Percentiles rank a stretch among this genome's conserved stretches.
These are phyloP conservation scores for Siniperca undulata DNA, from an alignment of 2,797 vertebrate genomes.

Conservation along the genomic window DNA sequence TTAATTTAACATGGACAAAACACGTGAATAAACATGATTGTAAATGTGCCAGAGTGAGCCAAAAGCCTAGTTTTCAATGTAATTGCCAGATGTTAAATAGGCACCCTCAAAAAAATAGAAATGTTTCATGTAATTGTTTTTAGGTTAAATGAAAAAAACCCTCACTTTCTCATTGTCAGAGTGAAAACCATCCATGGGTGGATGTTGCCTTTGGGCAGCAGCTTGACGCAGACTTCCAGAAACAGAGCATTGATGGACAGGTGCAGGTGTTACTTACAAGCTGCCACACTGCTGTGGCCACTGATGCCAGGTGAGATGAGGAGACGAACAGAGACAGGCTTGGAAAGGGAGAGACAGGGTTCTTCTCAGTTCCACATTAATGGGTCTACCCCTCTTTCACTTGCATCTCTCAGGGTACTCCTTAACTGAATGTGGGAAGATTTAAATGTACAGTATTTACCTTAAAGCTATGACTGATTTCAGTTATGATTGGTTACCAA, in stretches of 20 bases:
- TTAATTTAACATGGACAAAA: constrained; percentile 19
- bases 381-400: background rate
- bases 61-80: background rate
- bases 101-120: background rate
- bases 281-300: constrained; percentile 37
- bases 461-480: background rate
- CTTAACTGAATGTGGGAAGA: background rate
- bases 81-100: constrained; percentile 22
- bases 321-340: constrained; percentile 1
- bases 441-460: background rate
- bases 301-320: constrained; percentile 23
- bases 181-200: constrained; percentile 31
- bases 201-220: constrained; percentile 36
- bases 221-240: constrained; percentile 27
- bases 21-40: constrained; percentile 9
- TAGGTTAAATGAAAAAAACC: background rate
- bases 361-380: background rate
- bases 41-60: background rate
- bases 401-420: background rate
- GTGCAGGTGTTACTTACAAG: constrained; percentile 55
- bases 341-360: background rate
- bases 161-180: background rate
- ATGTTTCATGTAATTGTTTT: background rate
- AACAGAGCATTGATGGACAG: constrained; percentile 53
- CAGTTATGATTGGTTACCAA: background rate